phyloP scores from a whole-genome alignment of 92 coral and sea anemone genomes.

The Paramuricea clavata region DNA sequence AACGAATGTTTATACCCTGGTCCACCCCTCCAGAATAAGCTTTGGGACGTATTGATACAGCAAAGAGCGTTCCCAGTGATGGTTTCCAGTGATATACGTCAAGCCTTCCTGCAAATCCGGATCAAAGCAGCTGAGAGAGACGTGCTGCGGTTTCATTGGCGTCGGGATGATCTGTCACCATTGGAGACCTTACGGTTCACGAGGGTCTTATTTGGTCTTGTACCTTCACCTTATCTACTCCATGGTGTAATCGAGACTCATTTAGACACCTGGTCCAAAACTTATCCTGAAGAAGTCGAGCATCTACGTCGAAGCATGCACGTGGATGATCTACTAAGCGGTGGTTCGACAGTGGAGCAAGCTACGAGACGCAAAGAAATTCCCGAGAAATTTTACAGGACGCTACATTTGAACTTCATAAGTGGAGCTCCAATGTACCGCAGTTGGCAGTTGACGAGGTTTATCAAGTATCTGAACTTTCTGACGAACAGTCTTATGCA shows the following conservation, averaged over 20 bases:
- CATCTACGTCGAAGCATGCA: slow-evolving; percentile 26
- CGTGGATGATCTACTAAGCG: slow-evolving; percentile 18
- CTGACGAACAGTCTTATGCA: slow-evolving; percentile 9
- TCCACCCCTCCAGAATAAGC: slow-evolving; percentile 44
- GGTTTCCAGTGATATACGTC: slow-evolving; percentile 29
- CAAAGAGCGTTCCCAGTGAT: slow-evolving; percentile 23
- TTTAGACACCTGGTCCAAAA: slow-evolving; percentile 12
- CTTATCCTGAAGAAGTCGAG: slow-evolving; percentile 7
- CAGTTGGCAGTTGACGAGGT: not conserved
- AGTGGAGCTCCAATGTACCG: slow-evolving; percentile 7
- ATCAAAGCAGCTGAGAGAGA: slow-evolving; percentile 22
- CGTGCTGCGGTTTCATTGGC: slow-evolving; percentile 39
- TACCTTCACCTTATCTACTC: slow-evolving; percentile 31
- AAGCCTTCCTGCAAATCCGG: slow-evolving; percentile 38
- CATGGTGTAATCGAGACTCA: slow-evolving; percentile 34
- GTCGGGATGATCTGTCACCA: not conserved
- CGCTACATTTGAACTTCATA: slow-evolving; percentile 1
- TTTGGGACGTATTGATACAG: slow-evolving; percentile 39
- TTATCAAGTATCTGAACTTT: not conserved
- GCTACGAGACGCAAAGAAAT: not conserved
- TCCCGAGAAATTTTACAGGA: not conserved
- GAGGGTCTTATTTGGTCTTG: slow-evolving; percentile 25
- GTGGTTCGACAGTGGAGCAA: not conserved
- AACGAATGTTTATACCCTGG: slow-evolving; percentile 37
- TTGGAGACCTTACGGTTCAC: slow-evolving; percentile 24